Percentiles rank a stretch among this genome's conserved stretches.
Conservation (phyloP, 2,113 vertebrate genomes). For the Eurystomus gularis region DNA sequence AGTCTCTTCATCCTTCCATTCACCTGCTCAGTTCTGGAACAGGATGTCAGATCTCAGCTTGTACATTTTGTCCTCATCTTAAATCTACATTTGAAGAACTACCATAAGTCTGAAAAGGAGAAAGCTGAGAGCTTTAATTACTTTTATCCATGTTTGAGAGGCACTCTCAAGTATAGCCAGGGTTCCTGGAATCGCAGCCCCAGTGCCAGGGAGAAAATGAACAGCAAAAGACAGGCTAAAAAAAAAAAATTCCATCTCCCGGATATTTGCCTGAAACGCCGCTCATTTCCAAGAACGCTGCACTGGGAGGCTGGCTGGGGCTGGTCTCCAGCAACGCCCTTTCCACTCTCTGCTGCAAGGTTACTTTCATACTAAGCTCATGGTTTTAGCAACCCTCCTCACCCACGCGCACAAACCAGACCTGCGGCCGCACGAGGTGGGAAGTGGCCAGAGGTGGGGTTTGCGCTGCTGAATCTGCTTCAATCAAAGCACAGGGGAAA, state of each 20-base stretch:
- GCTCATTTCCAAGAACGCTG: background rate
- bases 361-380: fast-evolving
- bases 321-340: background rate
- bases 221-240: slow-evolving; percentile 19
- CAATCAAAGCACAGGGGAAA: background rate
- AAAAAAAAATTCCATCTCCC: background rate
- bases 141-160: background rate
- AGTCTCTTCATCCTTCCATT: background rate
- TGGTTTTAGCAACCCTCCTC: background rate
- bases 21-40: background rate
- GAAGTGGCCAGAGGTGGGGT: background rate
- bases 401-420: background rate
- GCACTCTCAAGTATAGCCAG: background rate
- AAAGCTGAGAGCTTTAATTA: slow-evolving; percentile 34
- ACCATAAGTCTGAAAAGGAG: background rate
- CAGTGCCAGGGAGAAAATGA: slow-evolving; percentile 33
- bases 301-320: background rate
- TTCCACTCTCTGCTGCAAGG: background rate
- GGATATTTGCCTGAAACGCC: background rate
- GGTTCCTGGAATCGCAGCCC: slow-evolving; percentile 35
- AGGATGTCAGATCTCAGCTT: background rate
- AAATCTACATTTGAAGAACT: background rate
- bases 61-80: background rate
- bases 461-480: background rate
- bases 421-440: background rate